Evolutionary conservation across 1,140 invertebrate genomes (phyloP), one percentile per base, ranked within the genome.

Genomic region (Tetraneura akinire): DNA sequence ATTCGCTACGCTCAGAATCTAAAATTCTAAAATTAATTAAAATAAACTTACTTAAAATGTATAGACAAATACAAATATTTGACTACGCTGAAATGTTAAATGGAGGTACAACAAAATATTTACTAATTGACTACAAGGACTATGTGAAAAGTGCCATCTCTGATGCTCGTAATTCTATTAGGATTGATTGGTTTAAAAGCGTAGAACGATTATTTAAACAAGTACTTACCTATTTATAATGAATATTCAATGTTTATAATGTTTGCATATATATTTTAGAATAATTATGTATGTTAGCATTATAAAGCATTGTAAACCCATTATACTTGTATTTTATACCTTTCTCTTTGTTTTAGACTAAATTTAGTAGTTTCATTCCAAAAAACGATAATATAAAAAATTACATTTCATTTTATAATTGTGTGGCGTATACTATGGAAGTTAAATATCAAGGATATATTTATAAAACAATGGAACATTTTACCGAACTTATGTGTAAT

Each of bases 361-460:
- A 78, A 47, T 18, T 78, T 57, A 60, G 53, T 49, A 55, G 74
- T 42, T 78, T 57, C 21, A 78, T 78, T 47, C 74, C 74, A 23
- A 78, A 78, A 60, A 78, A 62, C 47, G 74, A 78, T 57, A 78
- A 62, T 3, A 32, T 78, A 9, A 78, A 62, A 62, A 78, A 78
- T 2, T 55, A 78, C 60, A 42, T n/a, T 29, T 78, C 74, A 13
- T 78, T 78, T 78, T 78, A 29, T 21, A 78, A 78, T 47, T 78
- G 74, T 47, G 55, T 78, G 47, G 74, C 74, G 0, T 78, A 78
- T 47, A 60, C 62, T 60, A 78, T 78, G 74, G 62, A 78, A 78
- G 74, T 78, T 26, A 78, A 78, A n/a, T 78, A 78, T 4, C 37
- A 78, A 78, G 55, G 47, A 6, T 78, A 78, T 78, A 37, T 78